Evolutionary conservation across 2,113 vertebrate genomes (phyloP).

Genomic region (Oncorhynchus tshawytscha): DNA sequence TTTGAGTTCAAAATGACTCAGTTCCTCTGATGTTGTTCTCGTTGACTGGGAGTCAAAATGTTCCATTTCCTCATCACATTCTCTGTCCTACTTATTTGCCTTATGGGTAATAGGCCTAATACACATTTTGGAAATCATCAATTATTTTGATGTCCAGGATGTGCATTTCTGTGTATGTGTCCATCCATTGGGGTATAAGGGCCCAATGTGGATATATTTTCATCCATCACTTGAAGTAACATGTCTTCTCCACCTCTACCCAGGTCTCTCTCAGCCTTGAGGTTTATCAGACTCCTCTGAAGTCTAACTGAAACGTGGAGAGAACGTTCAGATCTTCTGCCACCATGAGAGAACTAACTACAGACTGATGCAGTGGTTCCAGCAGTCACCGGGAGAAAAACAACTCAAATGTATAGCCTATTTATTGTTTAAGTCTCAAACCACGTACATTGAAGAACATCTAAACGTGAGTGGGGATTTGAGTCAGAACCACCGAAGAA

Average conservation of each 20-base stretch:
- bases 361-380: slow-evolving; percentile 58
- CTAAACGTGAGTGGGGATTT: slow-evolving; percentile 20
- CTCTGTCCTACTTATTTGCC: neutral
- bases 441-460: slow-evolving; percentile 11
- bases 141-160: neutral
- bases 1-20: neutral
- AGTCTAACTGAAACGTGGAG: neutral
- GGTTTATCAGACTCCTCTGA: slow-evolving; percentile 4
- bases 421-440: neutral
- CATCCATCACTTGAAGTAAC: neutral
- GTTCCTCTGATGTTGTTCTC: neutral
- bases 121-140: neutral
- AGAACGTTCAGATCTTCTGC: slow-evolving; percentile 33
- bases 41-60: neutral
- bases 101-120: slow-evolving; percentile 23
- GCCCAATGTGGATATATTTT: neutral
- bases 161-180: neutral
- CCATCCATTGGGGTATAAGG: neutral
- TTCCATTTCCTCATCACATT: neutral
- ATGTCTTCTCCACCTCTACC: neutral
- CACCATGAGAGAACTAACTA: slow-evolving; percentile 19
- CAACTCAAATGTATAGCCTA: slow-evolving; percentile 45
- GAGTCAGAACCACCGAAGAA: neutral
- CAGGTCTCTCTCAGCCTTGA: neutral
- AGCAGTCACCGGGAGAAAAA: neutral